These are phyloP conservation scores for Drosophila formosana DNA, from an alignment of 2,888 invertebrate genomes.

Conservation along the genomic window DNA sequence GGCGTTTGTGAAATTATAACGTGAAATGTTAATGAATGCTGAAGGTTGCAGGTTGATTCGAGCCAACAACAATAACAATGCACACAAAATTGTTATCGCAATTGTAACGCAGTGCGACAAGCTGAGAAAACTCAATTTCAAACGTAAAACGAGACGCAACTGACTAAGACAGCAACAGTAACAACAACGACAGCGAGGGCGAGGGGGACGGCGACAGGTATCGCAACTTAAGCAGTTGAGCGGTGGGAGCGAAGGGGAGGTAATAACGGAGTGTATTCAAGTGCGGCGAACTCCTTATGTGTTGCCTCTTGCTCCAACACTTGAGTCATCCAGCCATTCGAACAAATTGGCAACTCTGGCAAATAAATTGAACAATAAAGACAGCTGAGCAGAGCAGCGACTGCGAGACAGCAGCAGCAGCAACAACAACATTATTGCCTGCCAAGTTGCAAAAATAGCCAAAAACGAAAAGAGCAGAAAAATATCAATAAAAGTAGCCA, in stretches of 20 bases:
- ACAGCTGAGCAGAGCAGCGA: slow-evolving; percentile 24
- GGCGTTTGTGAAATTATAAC: slow-evolving; percentile 77
- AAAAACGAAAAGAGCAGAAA: slow-evolving; percentile 37
- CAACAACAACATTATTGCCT: slow-evolving; percentile 42
- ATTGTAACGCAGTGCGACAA: slow-evolving; percentile 59
- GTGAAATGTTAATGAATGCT: slow-evolving; percentile 81
- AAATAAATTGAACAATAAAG: slow-evolving; percentile 22
- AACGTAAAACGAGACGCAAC: slow-evolving; percentile 39
- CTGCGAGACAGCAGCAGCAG: slow-evolving; percentile 19
- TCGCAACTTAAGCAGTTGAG: slow-evolving; percentile 13
- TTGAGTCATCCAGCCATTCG: slow-evolving; percentile 36
- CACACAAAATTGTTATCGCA: slow-evolving; percentile 44
- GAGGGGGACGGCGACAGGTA: slow-evolving; percentile 36
- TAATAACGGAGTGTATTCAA: slow-evolving; percentile 2
- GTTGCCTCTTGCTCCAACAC: slow-evolving; percentile 21
- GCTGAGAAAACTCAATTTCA: slow-evolving; percentile 59
- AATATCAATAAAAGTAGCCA: slow-evolving; percentile 52
- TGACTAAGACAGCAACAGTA: slow-evolving; percentile 16
- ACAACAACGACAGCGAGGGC: neutral
- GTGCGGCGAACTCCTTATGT: slow-evolving; percentile 41
- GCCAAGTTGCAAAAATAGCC: slow-evolving; percentile 58
- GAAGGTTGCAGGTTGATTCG: slow-evolving; percentile 61
- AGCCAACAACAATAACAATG: slow-evolving; percentile 43
- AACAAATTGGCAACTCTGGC: slow-evolving; percentile 20
- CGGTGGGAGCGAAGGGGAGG: neutral